Base-by-base conservation (phyloP, 2,888 invertebrate genomes). In the Nudaria mundana region DNA sequence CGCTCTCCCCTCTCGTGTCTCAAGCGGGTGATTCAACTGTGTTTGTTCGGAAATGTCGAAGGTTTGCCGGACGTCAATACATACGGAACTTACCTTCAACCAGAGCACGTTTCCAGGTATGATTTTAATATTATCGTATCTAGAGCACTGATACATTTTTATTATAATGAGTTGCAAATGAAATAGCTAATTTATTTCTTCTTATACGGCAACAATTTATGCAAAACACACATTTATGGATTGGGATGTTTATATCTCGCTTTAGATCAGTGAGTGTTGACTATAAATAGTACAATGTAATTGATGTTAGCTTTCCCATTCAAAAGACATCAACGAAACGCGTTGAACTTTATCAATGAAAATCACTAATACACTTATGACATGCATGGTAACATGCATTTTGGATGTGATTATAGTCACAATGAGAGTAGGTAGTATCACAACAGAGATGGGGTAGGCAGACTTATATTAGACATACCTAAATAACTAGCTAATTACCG, bases 21-120 rank as follows among this genome's bases (percentile, higher is more conserved):
- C 30, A 33, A 26, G 43, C 68, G 65, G 67, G 72, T 76, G 78
- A 76, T 77, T 77, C 79, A 81, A 79, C 80, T 70, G 64, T 64
- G 77, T 78, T 81, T 63, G 80, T 80, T 86, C 85, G 84, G 84
- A 85, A 82, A 84, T 74, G 74, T 74, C 69, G 86, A 86, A 86
- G 87, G 87, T 83, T 86, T 85, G 81, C 85, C 87, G 87, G 87
- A 86, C 84, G 75, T 85, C 72, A 74, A 74, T 67, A 60, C 71
- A 86, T 73, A 76, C 86, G 87, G 87, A 86, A 87, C 79, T n/a
- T 81, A 83, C 83, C 86, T 86, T 86, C 83, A 56, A 60, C 55
- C 66, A 60, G 67, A 75, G 76, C 78, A 71, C 74, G 72, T 80
- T 85, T 85, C 86, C 82, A 86, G 76, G 79, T 86, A 79, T 76